Conservation (phyloP, 1,140 invertebrate species). For the Ceratina japonica region DNA sequence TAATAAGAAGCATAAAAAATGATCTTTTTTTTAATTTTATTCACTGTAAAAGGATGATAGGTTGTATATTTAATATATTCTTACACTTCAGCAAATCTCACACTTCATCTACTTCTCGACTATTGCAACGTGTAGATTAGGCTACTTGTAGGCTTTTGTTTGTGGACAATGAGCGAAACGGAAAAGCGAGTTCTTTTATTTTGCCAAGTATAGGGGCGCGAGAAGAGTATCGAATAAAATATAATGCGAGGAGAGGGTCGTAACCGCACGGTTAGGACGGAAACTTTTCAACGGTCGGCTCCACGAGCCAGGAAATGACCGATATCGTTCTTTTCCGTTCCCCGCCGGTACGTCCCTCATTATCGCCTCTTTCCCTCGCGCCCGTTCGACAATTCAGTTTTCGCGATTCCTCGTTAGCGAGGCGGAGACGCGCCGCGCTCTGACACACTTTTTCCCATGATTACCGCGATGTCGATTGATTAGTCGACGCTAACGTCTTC, state of each 20-base stretch:
- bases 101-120: too few relatives aligned
- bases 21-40: too few relatives aligned
- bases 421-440: background rate
- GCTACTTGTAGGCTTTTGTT: too few relatives aligned
- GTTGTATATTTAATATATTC: too few relatives aligned
- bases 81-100: too few relatives aligned
- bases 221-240: background rate
- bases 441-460: conserved; percentile 56
- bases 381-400: background rate
- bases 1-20: too few relatives aligned
- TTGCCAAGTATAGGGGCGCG: too few relatives aligned
- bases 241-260: background rate
- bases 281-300: conserved; percentile 22
- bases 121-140: too few relatives aligned
- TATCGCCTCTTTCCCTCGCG: conserved; percentile 44
- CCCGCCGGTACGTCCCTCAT: conserved; percentile 45
- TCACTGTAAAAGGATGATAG: too few relatives aligned
- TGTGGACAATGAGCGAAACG: too few relatives aligned
- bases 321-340: conserved; percentile 47
- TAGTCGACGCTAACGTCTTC: conserved; percentile 49
- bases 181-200: too few relatives aligned
- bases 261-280: background rate
- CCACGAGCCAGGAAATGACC: conserved; percentile 36
- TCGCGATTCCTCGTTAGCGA: conserved; percentile 34
- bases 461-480: conserved; percentile 60